phyloP scores from a whole-genome alignment of 2,113 vertebrate genomes.

The Corydoras maculifer region DNA sequence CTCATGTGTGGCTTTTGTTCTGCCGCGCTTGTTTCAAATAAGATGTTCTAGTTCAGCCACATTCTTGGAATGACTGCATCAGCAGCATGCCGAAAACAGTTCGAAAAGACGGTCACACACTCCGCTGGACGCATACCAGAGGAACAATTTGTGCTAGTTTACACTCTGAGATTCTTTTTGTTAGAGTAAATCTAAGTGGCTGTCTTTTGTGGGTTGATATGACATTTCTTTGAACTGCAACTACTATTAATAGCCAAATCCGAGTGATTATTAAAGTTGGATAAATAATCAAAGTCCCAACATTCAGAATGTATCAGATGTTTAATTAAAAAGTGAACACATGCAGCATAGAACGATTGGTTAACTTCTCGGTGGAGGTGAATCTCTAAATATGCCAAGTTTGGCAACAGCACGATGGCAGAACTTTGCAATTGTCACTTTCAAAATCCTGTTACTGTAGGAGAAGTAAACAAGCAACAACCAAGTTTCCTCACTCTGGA shows the following conservation, averaged over 20 bases:
- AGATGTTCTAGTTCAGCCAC: slow-evolving; percentile 44
- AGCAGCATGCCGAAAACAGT: slow-evolving; percentile 8
- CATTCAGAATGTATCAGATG: no score
- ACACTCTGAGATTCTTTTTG: background rate
- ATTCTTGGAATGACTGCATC: slow-evolving; percentile 50
- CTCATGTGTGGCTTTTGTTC: slow-evolving; percentile 50
- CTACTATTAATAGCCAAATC: no score
- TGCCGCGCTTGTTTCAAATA: slow-evolving; percentile 38
- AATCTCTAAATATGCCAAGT: slow-evolving; percentile 14
- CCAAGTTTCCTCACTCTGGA: no score
- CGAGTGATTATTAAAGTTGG: no score
- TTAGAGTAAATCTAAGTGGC: no score
- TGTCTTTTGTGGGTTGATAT: background rate
- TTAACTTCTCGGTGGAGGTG: slow-evolving; percentile 2
- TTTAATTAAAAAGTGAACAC: no score
- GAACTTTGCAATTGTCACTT: slow-evolving; percentile 22
- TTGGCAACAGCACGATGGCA: slow-evolving; percentile 25
- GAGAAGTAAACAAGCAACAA: background rate
- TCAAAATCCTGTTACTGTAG: slow-evolving; percentile 36
- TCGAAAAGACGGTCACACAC: slow-evolving; percentile 21
- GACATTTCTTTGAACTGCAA: no score
- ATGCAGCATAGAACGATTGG: no score
- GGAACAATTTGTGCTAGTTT: background rate
- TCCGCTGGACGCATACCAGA: background rate
- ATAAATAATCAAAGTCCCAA: no score